Evolutionary conservation across 2,797 vertebrate species (phyloP).

Genomic region (Melanogrammus aeglefinus): DNA sequence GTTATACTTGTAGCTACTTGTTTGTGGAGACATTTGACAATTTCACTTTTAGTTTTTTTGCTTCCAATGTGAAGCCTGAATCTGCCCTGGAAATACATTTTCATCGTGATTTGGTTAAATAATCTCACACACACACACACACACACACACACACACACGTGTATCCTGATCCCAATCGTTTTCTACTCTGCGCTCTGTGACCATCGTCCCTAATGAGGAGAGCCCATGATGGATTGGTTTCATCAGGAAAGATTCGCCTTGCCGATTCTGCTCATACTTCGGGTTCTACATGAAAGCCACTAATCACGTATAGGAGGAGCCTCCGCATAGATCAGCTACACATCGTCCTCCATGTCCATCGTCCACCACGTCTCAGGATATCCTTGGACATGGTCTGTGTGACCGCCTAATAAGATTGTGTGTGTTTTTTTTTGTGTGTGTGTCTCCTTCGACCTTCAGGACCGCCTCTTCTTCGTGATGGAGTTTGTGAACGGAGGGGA

Average conservation of each 20-base stretch:
- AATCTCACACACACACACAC: background rate
- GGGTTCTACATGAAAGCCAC: conserved; percentile 31
- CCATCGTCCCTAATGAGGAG: conserved; percentile 47
- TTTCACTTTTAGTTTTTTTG: background rate
- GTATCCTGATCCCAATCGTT: background rate
- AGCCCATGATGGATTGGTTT: conserved; percentile 48
- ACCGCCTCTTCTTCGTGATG: conserved; percentile 97
- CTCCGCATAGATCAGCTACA: background rate
- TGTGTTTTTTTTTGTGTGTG: background rate
- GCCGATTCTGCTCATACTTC: conserved; percentile 23
- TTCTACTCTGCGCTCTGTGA: conserved; percentile 24
- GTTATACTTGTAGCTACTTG: no score
- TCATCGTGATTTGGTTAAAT: no score
- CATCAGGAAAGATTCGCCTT: conserved; percentile 32
- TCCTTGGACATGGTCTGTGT: conserved; percentile 20
- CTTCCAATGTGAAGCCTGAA: background rate
- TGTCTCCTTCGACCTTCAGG: conserved; percentile 57
- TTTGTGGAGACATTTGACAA: background rate
- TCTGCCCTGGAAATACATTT: no score
- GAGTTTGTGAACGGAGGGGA: conserved; percentile 98
- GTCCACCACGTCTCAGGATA: conserved; percentile 3
- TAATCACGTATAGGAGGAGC: conserved; percentile 38
- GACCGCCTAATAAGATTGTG: conserved; percentile 30
- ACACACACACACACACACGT: background rate
- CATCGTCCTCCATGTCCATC: conserved; percentile 16